Evolutionary conservation across 1,140 invertebrate species (phyloP), one percentile per base, ranked within the genome.

Genomic region (Papilio xuthus): DNA sequence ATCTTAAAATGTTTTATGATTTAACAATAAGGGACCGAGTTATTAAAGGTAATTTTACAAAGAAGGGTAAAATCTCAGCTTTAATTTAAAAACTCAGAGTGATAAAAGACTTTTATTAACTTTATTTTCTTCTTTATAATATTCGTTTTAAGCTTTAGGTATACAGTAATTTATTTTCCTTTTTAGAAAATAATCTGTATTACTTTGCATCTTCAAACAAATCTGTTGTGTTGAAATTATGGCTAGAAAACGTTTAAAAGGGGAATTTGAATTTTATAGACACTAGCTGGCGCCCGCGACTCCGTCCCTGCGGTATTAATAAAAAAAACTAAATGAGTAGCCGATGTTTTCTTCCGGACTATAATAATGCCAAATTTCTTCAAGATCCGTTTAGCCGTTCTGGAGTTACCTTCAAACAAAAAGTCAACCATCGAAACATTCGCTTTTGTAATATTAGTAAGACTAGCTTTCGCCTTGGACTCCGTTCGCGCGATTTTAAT

Each of bases 1-100:
- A 63, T 12, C 26, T 63, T 15, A 63, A 26, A 63, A 63, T 63
- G 26, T 63, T 63, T 63, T 63, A 12, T 26, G n/a, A 63, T 63
- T 28, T 63, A 26, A 28, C 60, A 63, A 63, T 63, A 63, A 28
- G 26, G 60, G 56, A 60, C 56, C 10, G 20, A 23, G 60, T 28
- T 63, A 28, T 63, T 63, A 63, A 63, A 60, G 53, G 23, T 63
- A 63, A 23, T 63, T 63, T 63, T 63, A 63, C 60, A 63, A 63
- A 63, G 60, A 63, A 63, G 60, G 60, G 60, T 63, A 63, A 37
- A 63, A 63, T 63, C 60, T 26, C 60, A 63, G 60, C 60, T 63
- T 63, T 63, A 63, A 63, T 13, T 23, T 32, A 28, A 63, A 26
- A 63, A 28, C 26, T 63, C 12, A 63, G 60, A 28, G 60, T 28